phyloP scores from a whole-genome alignment of 2,113 vertebrate species.

The Conger conger region DNA sequence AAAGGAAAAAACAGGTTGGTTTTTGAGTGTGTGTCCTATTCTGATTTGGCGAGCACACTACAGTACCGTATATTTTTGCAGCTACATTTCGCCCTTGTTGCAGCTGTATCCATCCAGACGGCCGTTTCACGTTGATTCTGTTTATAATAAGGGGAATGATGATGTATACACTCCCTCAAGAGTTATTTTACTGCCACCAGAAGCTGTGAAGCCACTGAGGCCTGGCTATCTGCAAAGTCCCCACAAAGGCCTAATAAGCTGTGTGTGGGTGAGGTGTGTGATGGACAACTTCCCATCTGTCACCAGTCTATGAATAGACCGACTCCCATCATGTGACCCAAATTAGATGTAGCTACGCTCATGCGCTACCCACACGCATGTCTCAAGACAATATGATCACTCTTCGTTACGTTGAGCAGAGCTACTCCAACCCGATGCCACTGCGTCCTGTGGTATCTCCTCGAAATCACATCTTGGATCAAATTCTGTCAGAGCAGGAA shows the following conservation, averaged over 20 bases:
- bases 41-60: not conserved
- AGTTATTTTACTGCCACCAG: not conserved
- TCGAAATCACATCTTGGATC: not conserved
- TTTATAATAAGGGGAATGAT: not conserved
- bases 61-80: not conserved
- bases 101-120: not conserved
- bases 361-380: not conserved
- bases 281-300: not conserved
- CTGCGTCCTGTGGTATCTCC: not conserved
- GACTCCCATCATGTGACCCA: not conserved
- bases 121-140: not conserved
- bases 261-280: conserved; percentile 5
- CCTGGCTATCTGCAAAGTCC: not conserved
- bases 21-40: not conserved
- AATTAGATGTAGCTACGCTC: not conserved
- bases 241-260: not conserved
- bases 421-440: not conserved
- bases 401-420: not conserved
- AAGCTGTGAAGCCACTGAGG: not conserved
- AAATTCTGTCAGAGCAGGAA: not conserved
- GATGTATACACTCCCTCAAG: not conserved
- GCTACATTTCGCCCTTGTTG: not conserved
- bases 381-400: not conserved
- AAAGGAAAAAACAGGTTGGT: not conserved
- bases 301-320: not conserved